A percentile compares a stretch with the other conserved stretches of the same genome.
phyloP scores from a whole-genome alignment of 1,140 invertebrate genomes.

The Rhyzopertha dominica region DNA sequence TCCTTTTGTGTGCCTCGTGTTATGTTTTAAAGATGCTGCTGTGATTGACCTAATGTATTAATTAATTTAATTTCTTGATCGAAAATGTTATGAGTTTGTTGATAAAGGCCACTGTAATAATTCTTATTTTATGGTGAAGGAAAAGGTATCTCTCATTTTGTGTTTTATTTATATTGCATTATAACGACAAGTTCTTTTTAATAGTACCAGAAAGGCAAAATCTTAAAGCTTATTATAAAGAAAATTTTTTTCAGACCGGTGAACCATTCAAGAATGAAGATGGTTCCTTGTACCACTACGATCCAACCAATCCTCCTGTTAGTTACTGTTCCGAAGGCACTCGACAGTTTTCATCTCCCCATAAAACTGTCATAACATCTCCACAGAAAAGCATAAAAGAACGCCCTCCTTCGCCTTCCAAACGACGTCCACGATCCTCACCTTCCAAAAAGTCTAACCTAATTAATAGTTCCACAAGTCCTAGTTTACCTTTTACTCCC shows the following conservation, averaged over 20 bases:
- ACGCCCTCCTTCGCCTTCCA: conserved; percentile 10
- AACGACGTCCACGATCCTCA: conserved; percentile 27
- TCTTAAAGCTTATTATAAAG: too few species aligned
- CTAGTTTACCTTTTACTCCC: conserved; percentile 38
- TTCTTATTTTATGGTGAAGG: too few species aligned
- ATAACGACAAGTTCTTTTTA: too few species aligned
- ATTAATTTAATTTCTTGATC: too few species aligned
- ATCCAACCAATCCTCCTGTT: conserved; percentile 63
- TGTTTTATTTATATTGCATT: too few species aligned
- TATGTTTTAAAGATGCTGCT: too few species aligned
- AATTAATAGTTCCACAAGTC: conserved; percentile 42
- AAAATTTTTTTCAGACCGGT: conserved; percentile 48
- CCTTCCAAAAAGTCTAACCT: conserved; percentile 31
- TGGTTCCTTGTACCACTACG: conserved; percentile 67
- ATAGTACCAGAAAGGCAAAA: too few species aligned
- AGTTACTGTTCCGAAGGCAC: conserved; percentile 27
- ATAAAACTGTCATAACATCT: conserved; percentile 16
- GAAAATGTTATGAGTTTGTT: too few species aligned
- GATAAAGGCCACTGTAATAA: too few species aligned
- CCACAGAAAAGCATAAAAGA: conserved; percentile 20
- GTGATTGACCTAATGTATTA: too few species aligned
- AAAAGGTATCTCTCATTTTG: too few species aligned
- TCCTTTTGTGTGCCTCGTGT: too few species aligned
- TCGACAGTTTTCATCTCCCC: conserved; percentile 23
- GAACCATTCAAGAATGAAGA: conserved; percentile 62